phyloP scores from a whole-genome alignment of 2,888 invertebrate genomes.

The Diarsia rubi region DNA sequence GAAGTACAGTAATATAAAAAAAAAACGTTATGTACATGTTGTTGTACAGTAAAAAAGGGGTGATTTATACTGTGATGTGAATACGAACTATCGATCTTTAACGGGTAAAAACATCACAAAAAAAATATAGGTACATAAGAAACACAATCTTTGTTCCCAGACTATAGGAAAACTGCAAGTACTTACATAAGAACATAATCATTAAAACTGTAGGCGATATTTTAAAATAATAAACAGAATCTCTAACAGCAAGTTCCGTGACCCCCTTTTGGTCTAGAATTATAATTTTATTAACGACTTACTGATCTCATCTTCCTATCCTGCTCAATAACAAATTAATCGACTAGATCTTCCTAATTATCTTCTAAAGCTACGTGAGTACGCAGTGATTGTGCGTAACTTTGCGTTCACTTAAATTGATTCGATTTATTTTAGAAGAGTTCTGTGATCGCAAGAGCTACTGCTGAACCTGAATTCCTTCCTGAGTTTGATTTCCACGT shows the following conservation, averaged over 20 bases:
- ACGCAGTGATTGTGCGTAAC: conserved; percentile 1
- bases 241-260: conserved; percentile 2
- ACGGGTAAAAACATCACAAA: neutral
- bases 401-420: conserved; percentile 9
- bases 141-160: neutral
- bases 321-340: conserved; percentile 6
- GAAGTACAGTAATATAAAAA: neutral
- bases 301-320: neutral
- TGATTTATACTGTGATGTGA: neutral
- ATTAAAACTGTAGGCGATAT: neutral
- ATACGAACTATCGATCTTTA: too few relatives aligned
- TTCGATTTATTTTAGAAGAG: neutral
- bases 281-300: conserved; percentile 7
- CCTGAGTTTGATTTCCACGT: neutral
- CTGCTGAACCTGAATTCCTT: neutral
- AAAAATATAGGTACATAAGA: neutral
- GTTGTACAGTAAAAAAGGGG: neutral
- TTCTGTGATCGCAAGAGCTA: neutral
- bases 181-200: neutral
- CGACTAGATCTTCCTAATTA: conserved; percentile 15
- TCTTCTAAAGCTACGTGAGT: neutral
- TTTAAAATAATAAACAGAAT: conserved; percentile 19
- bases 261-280: conserved; percentile 13
- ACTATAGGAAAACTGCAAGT: neutral
- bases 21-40: neutral